Percentiles rank a stretch among this genome's conserved stretches.
phyloP scores from a whole-genome alignment of 2,113 vertebrate genomes.

The Okapia johnstoni region DNA sequence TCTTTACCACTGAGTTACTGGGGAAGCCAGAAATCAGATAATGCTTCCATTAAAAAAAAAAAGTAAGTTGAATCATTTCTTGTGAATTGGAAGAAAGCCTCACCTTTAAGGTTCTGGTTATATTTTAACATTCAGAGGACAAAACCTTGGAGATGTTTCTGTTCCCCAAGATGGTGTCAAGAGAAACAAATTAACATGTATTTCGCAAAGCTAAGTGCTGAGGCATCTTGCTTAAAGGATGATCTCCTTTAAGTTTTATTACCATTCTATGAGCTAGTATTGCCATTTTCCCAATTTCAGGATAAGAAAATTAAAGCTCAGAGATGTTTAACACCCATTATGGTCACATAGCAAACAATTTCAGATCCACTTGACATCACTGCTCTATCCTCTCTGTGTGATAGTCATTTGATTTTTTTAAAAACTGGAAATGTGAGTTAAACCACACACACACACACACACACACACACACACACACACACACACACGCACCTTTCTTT shows the following conservation, averaged over 20 bases:
- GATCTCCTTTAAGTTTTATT: not conserved
- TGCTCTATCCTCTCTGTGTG: not conserved
- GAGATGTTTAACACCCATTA: not conserved
- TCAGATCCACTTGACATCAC: not conserved
- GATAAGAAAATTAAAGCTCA: not conserved
- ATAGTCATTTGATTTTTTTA: not conserved
- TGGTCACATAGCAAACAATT: not conserved
- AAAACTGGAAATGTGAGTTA: not conserved
- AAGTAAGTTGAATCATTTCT: not conserved
- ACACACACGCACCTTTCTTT: too few relatives aligned
- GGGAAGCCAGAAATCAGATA: not conserved
- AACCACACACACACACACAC: not conserved
- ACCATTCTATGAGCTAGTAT: not conserved
- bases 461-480: not conserved
- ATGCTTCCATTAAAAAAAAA: not conserved
- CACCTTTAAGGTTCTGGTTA: not conserved
- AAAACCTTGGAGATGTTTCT: not conserved
- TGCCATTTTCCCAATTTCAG: not conserved
- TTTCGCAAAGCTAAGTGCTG: not conserved
- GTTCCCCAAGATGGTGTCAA: not conserved
- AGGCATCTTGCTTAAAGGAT: not conserved
- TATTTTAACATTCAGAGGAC: not conserved
- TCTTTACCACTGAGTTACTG: not conserved
- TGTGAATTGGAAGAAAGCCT: not conserved
- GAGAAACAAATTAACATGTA: not conserved